Evolutionary conservation across 2,797 vertebrate genomes (phyloP).

Genomic region (Argyrosomus regius): DNA sequence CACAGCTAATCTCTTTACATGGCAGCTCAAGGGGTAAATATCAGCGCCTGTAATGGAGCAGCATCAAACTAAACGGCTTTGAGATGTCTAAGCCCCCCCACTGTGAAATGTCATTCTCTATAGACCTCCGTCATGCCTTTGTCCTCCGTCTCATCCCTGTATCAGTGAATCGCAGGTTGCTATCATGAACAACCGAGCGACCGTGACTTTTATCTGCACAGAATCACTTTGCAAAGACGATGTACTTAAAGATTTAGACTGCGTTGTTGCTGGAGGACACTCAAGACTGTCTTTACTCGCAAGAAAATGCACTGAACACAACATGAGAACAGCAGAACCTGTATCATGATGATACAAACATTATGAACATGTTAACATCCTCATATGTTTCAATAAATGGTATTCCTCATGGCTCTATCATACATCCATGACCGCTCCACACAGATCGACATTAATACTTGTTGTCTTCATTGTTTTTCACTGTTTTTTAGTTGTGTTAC

Average conservation of each 20-base stretch:
- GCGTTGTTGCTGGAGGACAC: background rate
- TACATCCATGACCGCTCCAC: no score
- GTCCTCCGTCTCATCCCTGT: conserved; percentile 42
- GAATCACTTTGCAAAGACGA: conserved; percentile 17
- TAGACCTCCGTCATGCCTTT: conserved; percentile 24
- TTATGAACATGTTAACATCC: no score
- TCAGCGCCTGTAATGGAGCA: conserved; percentile 47
- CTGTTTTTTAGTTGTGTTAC: no score
- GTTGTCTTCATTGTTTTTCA: no score
- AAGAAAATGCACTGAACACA: background rate
- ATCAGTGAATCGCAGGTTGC: conserved; percentile 27
- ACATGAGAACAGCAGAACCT: no score
- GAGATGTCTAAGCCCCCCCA: conserved; percentile 6
- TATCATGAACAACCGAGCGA: conserved; percentile 3
- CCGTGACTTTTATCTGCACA: conserved; percentile 23
- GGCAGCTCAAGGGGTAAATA: conserved; percentile 65
- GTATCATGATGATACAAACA: no score
- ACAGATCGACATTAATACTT: no score
- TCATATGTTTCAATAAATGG: no score
- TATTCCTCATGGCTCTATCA: no score
- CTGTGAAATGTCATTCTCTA: conserved; percentile 54
- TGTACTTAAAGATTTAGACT: conserved; percentile 15
- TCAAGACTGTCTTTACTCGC: background rate
- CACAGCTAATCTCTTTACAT: conserved; percentile 69
- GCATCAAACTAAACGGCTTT: conserved; percentile 34